Base-by-base conservation (phyloP, 2,797 vertebrate species). In the Nannoperca australis region DNA sequence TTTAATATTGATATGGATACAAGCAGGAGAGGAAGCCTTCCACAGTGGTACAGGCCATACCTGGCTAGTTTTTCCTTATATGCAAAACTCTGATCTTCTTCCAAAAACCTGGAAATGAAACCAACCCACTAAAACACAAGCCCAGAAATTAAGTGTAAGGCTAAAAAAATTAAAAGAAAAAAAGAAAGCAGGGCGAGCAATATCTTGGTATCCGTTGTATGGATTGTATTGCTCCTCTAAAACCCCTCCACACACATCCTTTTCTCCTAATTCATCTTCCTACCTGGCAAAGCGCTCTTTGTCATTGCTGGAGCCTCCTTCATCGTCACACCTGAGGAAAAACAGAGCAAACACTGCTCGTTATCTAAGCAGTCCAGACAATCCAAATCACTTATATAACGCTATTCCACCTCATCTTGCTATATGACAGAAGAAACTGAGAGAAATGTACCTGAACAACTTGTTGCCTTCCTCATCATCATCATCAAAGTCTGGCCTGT, bases 271-370 rank as follows among this genome's bases (percentile, higher is more conserved):
- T 83, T 92, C 89, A 94, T 90, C 88, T 18, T 55, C 93, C 90
- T 96, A 99, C 98, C 98, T 98, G 87, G 98, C 98, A 94, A 99
- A 99, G 10, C 97, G 95, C 80, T 99, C 98, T 76, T 99, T 99
- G 62, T 99, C 98, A 82, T 93, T 92, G 1, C 94, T 96, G 5
- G 95, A 94, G 73, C 96, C 96, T 76, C 93, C 93, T 51, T 99
- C 98, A 17, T 99, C 98, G 0, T 99, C 98, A 78, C 97, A 98
- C 62, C 98, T 99, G 83, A 76, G 14, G 70, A 84, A 30, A 82
- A 34, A 78, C 30, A 67, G 22, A 86, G 58, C 22, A 64, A 47
- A 42, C 24, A 42, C 4, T 6, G 44, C 10, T 44, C 56, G 7
- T 78, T 47, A 70, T 67, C 38, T 24, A 38, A 56, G 38, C 60